Evolutionary conservation across 2,113 vertebrate species (phyloP), one percentile per base, ranked within the genome.

Genomic region (Empidonax alnorum): DNA sequence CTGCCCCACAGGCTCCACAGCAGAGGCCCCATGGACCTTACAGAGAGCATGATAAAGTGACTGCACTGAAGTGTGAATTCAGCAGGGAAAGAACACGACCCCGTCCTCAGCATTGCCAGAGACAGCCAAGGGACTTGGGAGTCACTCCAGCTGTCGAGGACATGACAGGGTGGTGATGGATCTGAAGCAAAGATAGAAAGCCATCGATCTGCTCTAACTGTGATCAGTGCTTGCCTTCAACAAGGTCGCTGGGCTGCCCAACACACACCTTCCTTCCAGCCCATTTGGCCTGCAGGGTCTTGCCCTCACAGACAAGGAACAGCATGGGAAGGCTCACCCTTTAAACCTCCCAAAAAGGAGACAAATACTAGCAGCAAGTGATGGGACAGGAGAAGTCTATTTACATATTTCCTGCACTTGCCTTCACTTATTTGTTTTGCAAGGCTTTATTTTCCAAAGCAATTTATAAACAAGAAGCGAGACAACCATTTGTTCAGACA

Each of bases 401-500:
- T 87, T 53, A 63, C 41, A 18, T 78, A 74, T 44, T 76, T 89
- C 13, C 58, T 85, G 35, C 18, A 7, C 66, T 90, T 90, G 62
- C 59, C 71, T 93, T 67, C 65, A 22, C 62, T 92, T 91, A 62
- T 63, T 93, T 90, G 24, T 61, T 96, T 96, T 66, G 50, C 62
- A 76, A 91, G 65, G 55, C 31, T 88, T 78, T 94, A 78, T 76
- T 94, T 80, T 58, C 44, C 88, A 88, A 89, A 52, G 50, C 77
- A 86, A 94, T 67, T 94, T 85, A 92, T 82, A 91, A 86, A 80
- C 49, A 73, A 53, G 53, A 33, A 58, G 58, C 5, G 22, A 92
- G 72, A 84, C 39, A 82, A 75, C 87, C 61, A 84, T 95, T 96
- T 97, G 77, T 89, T 85, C 59, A 86, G 31, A 87, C 41, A 90